Percentiles rank a stretch among this genome's conserved stretches.
Evolutionary conservation across 2,888 invertebrate species (phyloP).

Genomic region (Doris montereyensis): DNA sequence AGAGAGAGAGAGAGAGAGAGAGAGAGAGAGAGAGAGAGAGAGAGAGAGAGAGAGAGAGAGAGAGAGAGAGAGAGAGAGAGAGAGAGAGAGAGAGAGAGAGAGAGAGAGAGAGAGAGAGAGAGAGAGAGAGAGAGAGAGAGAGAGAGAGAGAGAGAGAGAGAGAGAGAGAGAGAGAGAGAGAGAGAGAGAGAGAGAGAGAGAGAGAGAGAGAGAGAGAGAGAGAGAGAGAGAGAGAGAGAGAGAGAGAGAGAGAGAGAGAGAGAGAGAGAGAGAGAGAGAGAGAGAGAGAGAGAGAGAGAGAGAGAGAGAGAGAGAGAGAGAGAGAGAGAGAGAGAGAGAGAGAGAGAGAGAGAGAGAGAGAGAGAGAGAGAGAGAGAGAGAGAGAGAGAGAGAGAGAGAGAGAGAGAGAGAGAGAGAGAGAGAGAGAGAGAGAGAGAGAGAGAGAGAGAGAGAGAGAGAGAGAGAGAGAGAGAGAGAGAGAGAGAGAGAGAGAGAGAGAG

Average conservation of each 20-base stretch:
- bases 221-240: slow-evolving; percentile 4
- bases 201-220: slow-evolving; percentile 18
- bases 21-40: neutral
- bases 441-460: slow-evolving; percentile 3
- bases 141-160: neutral
- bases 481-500: neutral
- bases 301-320: slow-evolving; percentile 11
- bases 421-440: neutral
- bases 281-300: slow-evolving; percentile 3
- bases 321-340: slow-evolving; percentile 40
- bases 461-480: slow-evolving; percentile 11
- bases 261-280: neutral
- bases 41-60: neutral
- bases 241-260: neutral
- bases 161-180: slow-evolving; percentile 40
- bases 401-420: neutral
- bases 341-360: slow-evolving; percentile 8
- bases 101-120: neutral
- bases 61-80: neutral
- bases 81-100: slow-evolving; percentile 5
- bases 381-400: slow-evolving; percentile 4
- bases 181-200: slow-evolving; percentile 8
- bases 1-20: neutral
- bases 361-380: slow-evolving; percentile 18
- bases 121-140: neutral